Evolutionary conservation across 2,797 vertebrate genomes (phyloP).

Genomic region (Pipistrellus pygmaeus): DNA sequence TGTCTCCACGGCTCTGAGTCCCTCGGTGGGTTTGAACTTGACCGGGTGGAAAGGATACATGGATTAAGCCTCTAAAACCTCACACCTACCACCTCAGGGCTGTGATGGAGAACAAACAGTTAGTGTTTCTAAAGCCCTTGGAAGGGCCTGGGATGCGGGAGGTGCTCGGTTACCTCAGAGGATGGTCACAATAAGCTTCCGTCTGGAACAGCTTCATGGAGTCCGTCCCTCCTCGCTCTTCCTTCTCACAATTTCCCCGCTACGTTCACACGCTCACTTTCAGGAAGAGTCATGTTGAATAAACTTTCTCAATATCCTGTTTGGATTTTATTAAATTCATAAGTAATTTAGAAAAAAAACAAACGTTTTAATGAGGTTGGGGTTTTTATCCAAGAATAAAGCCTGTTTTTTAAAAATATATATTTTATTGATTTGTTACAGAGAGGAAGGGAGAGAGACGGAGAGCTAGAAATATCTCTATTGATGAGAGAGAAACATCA

Average conservation of each 20-base stretch:
- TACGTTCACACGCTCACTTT: background rate
- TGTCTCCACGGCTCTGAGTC: too few species aligned
- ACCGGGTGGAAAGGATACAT: too few species aligned
- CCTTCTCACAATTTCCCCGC: background rate
- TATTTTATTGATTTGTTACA: too few species aligned
- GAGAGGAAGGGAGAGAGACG: too few species aligned
- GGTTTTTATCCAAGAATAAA: background rate
- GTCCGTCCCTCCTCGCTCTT: background rate
- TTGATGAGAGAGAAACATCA: too few species aligned
- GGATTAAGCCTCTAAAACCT: background rate
- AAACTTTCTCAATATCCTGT: background rate
- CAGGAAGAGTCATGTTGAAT: background rate
- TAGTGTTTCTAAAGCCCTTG: background rate
- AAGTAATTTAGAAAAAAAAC: background rate
- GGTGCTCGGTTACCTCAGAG: background rate
- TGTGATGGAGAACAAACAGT: background rate
- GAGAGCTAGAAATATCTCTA: too few species aligned
- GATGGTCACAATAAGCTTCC: background rate
- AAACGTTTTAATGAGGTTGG: background rate
- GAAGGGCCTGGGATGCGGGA: background rate
- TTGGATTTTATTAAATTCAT: slow-evolving; percentile 18
- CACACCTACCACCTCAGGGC: background rate
- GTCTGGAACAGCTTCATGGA: background rate
- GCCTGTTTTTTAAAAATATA: background rate
- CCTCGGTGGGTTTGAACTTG: background rate